Evolutionary conservation across 2,113 vertebrate genomes (phyloP).

Genomic region (Lasiurus cinereus): DNA sequence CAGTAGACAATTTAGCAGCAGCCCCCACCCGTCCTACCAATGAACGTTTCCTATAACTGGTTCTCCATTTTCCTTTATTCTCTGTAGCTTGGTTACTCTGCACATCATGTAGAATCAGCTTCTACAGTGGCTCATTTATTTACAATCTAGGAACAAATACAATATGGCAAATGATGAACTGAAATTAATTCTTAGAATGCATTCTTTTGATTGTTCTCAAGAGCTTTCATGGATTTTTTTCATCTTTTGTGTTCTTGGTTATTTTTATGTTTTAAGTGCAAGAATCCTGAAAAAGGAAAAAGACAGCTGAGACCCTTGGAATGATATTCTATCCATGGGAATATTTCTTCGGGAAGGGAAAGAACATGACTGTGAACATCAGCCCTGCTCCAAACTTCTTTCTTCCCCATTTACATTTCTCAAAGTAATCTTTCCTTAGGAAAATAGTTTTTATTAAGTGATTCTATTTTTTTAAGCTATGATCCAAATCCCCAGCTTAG

Average conservation of each 20-base stretch:
- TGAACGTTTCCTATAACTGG: conserved; percentile 17
- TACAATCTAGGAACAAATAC: conserved; percentile 35
- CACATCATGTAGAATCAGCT: neutral
- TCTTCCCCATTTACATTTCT: conserved; percentile 1
- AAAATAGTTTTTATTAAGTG: conserved; percentile 21
- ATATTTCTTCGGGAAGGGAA: neutral
- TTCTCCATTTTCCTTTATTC: conserved; percentile 8
- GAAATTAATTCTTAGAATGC: neutral
- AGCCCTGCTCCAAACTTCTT: neutral
- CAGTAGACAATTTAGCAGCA: conserved; percentile 43
- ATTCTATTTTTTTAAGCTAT: neutral
- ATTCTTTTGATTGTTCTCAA: conserved; percentile 36
- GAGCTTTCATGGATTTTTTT: neutral
- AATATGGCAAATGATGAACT: neutral
- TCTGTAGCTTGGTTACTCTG: neutral
- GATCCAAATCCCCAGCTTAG: neutral
- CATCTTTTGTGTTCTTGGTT: conserved; percentile 32
- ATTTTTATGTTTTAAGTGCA: conserved; percentile 48
- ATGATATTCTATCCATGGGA: neutral
- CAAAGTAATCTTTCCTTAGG: neutral
- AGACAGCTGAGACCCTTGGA: neutral
- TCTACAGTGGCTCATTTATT: conserved; percentile 4
- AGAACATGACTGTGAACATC: neutral
- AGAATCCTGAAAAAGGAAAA: conserved; percentile 38
- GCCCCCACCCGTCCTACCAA: neutral